phyloP scores from a whole-genome alignment of 1,140 invertebrate genomes.

The Leptinotarsa undecemlineata region DNA sequence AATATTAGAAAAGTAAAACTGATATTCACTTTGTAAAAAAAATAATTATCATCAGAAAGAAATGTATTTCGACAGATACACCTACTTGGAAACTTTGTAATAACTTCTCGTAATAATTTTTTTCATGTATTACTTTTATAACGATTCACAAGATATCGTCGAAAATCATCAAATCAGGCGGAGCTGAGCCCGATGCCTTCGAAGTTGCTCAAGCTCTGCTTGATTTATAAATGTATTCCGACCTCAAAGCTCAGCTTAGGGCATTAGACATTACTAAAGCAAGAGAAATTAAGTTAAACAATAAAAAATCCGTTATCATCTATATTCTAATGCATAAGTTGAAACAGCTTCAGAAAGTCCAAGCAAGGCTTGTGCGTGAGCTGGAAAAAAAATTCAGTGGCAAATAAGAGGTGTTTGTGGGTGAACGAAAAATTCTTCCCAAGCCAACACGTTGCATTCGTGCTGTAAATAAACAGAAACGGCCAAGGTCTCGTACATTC shows the following conservation, averaged over 20 bases:
- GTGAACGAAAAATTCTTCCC: constrained; percentile 95
- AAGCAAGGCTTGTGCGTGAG: constrained; percentile 93
- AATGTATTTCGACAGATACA: too few relatives aligned
- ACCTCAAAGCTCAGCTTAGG: constrained; percentile 92
- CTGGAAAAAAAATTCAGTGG: constrained; percentile 99
- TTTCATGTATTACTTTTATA: constrained; percentile 55
- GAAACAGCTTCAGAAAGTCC: constrained; percentile 96
- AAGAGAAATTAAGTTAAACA: constrained; percentile 90
- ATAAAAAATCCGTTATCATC: constrained; percentile 96
- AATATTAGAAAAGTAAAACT: too few relatives aligned
- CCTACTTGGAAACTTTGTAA: too few relatives aligned
- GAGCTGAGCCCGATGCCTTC: constrained; percentile 87
- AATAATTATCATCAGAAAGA: too few relatives aligned
- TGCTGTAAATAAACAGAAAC: constrained; percentile 94
- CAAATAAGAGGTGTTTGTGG: constrained; percentile 98
- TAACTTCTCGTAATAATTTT: not conserved
- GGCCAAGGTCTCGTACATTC: constrained; percentile 90
- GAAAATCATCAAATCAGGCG: constrained; percentile 91
- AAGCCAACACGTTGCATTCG: constrained; percentile 96
- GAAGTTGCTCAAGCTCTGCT: constrained; percentile 94
- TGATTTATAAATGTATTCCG: constrained; percentile 95
- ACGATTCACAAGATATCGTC: constrained; percentile 63
- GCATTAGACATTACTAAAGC: constrained; percentile 97
- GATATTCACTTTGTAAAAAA: too few relatives aligned
- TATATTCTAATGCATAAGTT: constrained; percentile 98